phyloP scores from a whole-genome alignment of 2,888 invertebrate genomes.

The Campaea margaritaria region DNA sequence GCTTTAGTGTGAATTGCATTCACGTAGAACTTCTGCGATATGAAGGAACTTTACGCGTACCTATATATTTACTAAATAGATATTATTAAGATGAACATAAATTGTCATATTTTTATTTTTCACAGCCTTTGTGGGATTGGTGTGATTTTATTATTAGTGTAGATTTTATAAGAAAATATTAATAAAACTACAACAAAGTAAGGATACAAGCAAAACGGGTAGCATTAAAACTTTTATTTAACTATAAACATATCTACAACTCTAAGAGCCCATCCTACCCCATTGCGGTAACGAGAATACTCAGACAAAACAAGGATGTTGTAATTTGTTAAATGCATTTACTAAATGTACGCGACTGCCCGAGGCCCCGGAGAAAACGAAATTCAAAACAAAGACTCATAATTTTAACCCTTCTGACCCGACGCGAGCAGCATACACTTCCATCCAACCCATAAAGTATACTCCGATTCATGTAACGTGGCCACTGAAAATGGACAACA shows the following conservation, averaged over 20 bases:
- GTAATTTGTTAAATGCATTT: slow-evolving; percentile 52
- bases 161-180: too few relatives aligned
- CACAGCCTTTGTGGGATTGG: too few relatives aligned
- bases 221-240: slow-evolving; percentile 3
- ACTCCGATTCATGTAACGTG: slow-evolving; percentile 52
- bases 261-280: slow-evolving; percentile 26
- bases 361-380: slow-evolving; percentile 65
- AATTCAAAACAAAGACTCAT: slow-evolving; percentile 73
- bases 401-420: slow-evolving; percentile 72
- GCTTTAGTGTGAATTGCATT: background rate
- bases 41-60: too few relatives aligned
- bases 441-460: slow-evolving; percentile 56
- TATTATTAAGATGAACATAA: too few relatives aligned
- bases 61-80: too few relatives aligned
- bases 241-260: slow-evolving; percentile 6
- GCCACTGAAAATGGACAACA: slow-evolving; percentile 42
- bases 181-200: background rate
- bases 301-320: slow-evolving; percentile 62
- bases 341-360: slow-evolving; percentile 61
- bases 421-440: slow-evolving; percentile 59
- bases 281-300: slow-evolving; percentile 34
- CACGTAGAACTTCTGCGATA: too few relatives aligned
- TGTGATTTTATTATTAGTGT: too few relatives aligned
- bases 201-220: background rate
- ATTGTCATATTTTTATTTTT: too few relatives aligned